Base-by-base conservation (phyloP, 2,888 invertebrate genomes). In the Melipona beecheii region DNA sequence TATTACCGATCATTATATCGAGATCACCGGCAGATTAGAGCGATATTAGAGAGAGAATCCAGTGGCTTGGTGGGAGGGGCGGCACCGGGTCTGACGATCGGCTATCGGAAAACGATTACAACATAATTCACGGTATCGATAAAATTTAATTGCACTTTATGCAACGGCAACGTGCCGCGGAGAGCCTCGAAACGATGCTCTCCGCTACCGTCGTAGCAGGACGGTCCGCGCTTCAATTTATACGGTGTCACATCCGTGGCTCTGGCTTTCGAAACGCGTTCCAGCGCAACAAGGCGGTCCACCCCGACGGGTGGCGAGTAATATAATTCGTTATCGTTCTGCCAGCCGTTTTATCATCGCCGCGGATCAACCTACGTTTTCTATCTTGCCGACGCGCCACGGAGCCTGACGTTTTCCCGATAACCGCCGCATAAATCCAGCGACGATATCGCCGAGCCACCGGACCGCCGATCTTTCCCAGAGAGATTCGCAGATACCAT, bases 61-160 rank as follows among this genome's bases (percentile, higher is more conserved):
- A 58, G 73, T 65, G 60, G 84, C 77, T 85, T 77, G 70, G 81
- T 0, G 43, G 9, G 43, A 9, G 9, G 9, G 43, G 43, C 1
- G 81, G 78, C 50, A 70, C 76, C 65, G 54, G 71, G 70, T 43
- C 78, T 83, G 87, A 86, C 87, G 82, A 79, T 72, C 80, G 79
- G 73, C 60, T 89, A 89, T 89, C 83, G 89, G 90, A 87, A 89
- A 89, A 89, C 89, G 87, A 89, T 89, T 89, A 89, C 81, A 85
- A 86, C 84, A 86, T 89, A 89, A 89, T 89, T 89, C 89, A 83
- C 88, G 60, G 86, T 79, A 86, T 83, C 87, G 89, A 89, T 89
- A 89, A 87, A 89, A 89, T 89, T 89, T 89, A 89, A 89, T 89
- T 89, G 84, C 88, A 70, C 85, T 86, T 85, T 85, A 83, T 82